Conservation (phyloP, 2,113 vertebrate species). For the Poeciliopsis occidentalis region DNA sequence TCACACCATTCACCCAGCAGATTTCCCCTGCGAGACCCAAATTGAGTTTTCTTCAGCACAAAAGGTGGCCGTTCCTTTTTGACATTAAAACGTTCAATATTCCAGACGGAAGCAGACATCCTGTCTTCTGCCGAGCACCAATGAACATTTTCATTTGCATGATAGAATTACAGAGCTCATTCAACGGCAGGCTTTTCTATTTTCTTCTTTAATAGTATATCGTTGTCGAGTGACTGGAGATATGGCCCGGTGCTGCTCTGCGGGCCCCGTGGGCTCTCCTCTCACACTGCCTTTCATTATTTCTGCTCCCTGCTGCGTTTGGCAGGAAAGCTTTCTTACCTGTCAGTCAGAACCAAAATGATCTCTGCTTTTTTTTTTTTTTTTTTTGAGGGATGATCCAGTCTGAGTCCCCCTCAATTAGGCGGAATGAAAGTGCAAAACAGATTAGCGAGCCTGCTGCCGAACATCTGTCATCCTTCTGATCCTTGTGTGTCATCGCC, state of each 20-base stretch:
- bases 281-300: slow-evolving; percentile 49
- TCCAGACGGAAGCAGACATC: slow-evolving; percentile 36
- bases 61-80: slow-evolving; percentile 37
- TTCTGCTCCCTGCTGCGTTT: slow-evolving; percentile 28
- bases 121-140: not conserved
- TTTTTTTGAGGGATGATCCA: not conserved
- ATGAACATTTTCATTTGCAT: slow-evolving; percentile 55
- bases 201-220: slow-evolving; percentile 52
- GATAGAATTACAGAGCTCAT: slow-evolving; percentile 56
- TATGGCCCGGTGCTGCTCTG: slow-evolving; percentile 35
- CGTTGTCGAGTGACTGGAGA: slow-evolving; percentile 57
- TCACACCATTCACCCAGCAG: not conserved
- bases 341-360: slow-evolving; percentile 42
- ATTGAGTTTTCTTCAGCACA: slow-evolving; percentile 25
- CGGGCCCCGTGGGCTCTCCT: slow-evolving; percentile 32
- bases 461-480: slow-evolving; percentile 55
- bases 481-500: slow-evolving; percentile 2
- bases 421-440: slow-evolving; percentile 48
- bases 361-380: not conserved
- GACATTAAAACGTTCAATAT: slow-evolving; percentile 38
- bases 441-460: slow-evolving; percentile 49
- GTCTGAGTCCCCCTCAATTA: slow-evolving; percentile 41
- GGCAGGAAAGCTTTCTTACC: slow-evolving; percentile 18
- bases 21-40: slow-evolving; percentile 28
- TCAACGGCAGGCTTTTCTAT: slow-evolving; percentile 50